Conservation (phyloP, 2,113 vertebrate species). For the Hyaena hyaena region DNA sequence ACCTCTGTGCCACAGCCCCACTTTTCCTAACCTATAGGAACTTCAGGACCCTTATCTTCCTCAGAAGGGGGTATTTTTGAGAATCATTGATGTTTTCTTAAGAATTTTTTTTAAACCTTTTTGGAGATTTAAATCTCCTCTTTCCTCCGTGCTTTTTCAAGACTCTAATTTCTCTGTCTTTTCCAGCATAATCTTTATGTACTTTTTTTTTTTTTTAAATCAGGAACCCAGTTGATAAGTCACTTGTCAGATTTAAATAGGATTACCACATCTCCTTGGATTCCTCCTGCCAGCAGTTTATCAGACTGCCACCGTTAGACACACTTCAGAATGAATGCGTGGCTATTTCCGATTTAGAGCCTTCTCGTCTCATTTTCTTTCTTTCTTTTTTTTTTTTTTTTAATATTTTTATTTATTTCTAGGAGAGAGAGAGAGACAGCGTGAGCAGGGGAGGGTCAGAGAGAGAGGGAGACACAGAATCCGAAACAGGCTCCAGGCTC, state of each 20-base stretch:
- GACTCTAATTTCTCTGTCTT: slow-evolving; percentile 2
- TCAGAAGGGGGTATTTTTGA: neutral
- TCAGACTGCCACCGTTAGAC: neutral
- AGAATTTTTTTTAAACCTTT: neutral
- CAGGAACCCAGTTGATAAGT: neutral
- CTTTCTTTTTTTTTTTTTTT: neutral
- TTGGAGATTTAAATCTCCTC: neutral
- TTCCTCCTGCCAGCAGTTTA: neutral
- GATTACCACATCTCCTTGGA: slow-evolving; percentile 5
- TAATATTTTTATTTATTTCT: too few species aligned
- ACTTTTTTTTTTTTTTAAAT: neutral
- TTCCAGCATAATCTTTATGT: neutral
- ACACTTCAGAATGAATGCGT: neutral
- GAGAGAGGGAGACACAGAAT: too few species aligned
- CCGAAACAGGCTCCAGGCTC: too few species aligned
- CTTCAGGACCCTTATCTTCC: neutral
- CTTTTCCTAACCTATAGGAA: neutral
- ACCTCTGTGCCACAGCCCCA: neutral
- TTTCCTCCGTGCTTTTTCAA: neutral
- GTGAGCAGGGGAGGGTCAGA: too few species aligned
- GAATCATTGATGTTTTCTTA: neutral
- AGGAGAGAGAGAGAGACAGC: too few species aligned
- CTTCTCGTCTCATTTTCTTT: neutral
- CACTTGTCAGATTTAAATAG: slow-evolving; percentile 45
- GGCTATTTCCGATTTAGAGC: slow-evolving; percentile 19